Evolutionary conservation across 2,113 vertebrate genomes (phyloP).

Genomic region (Salvelinus alpinus): DNA sequence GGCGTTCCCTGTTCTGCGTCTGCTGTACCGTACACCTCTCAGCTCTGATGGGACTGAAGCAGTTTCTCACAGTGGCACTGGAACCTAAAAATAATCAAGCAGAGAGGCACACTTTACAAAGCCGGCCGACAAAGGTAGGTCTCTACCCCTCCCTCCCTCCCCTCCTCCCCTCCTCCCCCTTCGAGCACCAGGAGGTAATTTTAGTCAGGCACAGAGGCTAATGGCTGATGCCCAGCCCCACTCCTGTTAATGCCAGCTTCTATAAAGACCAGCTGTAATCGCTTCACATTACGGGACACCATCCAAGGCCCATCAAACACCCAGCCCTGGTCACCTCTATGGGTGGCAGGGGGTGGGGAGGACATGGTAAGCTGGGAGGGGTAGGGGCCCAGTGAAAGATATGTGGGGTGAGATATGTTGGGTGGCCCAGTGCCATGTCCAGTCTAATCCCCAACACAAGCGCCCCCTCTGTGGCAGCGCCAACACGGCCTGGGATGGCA

Average conservation of each 20-base stretch:
- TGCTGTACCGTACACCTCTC: not conserved
- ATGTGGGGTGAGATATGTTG: not conserved
- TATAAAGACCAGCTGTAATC: constrained; percentile 58
- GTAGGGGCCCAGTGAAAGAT: not conserved
- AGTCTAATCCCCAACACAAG: constrained; percentile 22
- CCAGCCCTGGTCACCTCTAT: not conserved
- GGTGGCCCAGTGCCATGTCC: constrained; percentile 9
- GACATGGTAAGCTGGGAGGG: not conserved
- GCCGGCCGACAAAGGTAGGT: not conserved
- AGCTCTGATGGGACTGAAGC: not conserved
- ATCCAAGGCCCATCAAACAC: not conserved
- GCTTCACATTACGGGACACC: constrained; percentile 34
- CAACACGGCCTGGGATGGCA: constrained; percentile 26
- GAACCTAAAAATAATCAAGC: constrained; percentile 23
- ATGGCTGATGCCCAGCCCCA: constrained; percentile 43
- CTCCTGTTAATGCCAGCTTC: constrained; percentile 47
- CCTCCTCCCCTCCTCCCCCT: not conserved
- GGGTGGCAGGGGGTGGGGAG: not conserved
- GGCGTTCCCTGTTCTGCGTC: not conserved
- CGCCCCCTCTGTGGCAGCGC: constrained; percentile 36
- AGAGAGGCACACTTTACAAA: constrained; percentile 1
- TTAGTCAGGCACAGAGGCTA: constrained; percentile 44
- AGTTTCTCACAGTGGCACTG: not conserved
- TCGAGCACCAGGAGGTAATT: constrained; percentile 41
- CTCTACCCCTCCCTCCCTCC: not conserved